phyloP scores from a whole-genome alignment of 2,888 invertebrate species.

The Bhutanitis thaidina region DNA sequence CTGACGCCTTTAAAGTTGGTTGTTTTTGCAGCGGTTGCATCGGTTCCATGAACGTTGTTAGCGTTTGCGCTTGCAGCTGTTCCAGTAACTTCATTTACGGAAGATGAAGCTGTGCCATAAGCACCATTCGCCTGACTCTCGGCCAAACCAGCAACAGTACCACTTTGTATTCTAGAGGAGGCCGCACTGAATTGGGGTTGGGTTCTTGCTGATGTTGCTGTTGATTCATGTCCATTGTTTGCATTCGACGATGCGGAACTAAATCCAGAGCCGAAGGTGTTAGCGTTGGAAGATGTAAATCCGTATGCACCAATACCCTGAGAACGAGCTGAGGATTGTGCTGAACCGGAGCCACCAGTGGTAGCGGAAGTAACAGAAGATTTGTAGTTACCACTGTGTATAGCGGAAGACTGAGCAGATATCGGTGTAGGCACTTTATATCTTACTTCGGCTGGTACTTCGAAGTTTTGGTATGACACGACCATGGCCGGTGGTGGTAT shows the following conservation, averaged over 20 bases:
- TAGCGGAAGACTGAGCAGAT: slow-evolving; percentile 50
- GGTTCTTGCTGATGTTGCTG: slow-evolving; percentile 44
- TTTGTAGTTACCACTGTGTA: slow-evolving; percentile 43
- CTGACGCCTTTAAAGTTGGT: slow-evolving; percentile 43
- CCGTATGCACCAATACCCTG: slow-evolving; percentile 43
- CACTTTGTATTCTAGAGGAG: slow-evolving; percentile 42
- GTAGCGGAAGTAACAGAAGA: slow-evolving; percentile 45
- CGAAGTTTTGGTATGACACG: slow-evolving; percentile 60
- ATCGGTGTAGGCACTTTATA: slow-evolving; percentile 35
- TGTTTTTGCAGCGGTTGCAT: slow-evolving; percentile 41
- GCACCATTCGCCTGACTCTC: slow-evolving; percentile 37
- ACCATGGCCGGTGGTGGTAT: slow-evolving; percentile 55
- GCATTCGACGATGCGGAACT: slow-evolving; percentile 54
- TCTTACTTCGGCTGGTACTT: slow-evolving; percentile 37
- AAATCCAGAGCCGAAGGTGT: slow-evolving; percentile 39
- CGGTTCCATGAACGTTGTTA: slow-evolving; percentile 39
- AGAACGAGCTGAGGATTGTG: slow-evolving; percentile 52
- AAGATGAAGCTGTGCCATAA: slow-evolving; percentile 39
- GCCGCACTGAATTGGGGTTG: slow-evolving; percentile 47
- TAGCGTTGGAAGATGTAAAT: slow-evolving; percentile 50
- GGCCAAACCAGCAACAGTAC: slow-evolving; percentile 34
- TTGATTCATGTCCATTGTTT: slow-evolving; percentile 43
- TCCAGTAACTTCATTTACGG: slow-evolving; percentile 34
- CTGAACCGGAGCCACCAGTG: slow-evolving; percentile 45
- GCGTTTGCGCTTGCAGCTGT: slow-evolving; percentile 51